Base-by-base conservation (phyloP, 2,113 vertebrate species). In the Nothocercus nigrocapillus region DNA sequence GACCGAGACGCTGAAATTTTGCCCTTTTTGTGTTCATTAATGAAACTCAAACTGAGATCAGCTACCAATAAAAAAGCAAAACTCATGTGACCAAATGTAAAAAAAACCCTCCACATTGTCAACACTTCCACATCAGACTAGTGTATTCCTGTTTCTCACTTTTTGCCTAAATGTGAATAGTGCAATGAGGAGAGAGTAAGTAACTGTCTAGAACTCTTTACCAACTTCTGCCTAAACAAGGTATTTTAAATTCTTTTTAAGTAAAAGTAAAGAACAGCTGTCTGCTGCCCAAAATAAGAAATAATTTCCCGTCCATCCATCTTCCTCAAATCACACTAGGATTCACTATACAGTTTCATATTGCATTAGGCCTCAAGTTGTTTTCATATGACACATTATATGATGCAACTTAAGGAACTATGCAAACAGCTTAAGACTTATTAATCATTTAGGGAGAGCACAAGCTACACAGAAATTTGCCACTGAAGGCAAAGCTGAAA, bases 291-390 rank as follows among this genome's bases (percentile, higher is more conserved):
- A 88, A 88, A 90, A 84, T 94, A 95, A 97, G 86, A 96, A 96
- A 93, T 93, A 82, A 97, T 88, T 94, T 96, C 92, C 93, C 90
- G 93, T 83, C 77, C 83, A 97, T 96, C 88, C 77, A 92, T 97
- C 96, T 97, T 97, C 90, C 95, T 97, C 95, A 97, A 96, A 97
- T 97, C 95, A 97, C 94, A 89, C 94, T 90, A 94, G 86, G 93
- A 96, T 89, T 66, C 40, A 42, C 58, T 69, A 53, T 38, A 58
- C 8, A 69, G 95, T 86, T 95, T 97, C 88, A 66, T 36, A 40
- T 97, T 96, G 93, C 96, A 69, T 93, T 88, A 93, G 62, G 92
- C 88, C 83, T 96, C 90, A 82, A 94, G 96, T 92, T 96, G 95
- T 96, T 96, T 97, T 96, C 95, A 76, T 95, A 93, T 32, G 92